Percentiles rank a stretch among this genome's conserved stretches.
Conservation (phyloP, 2,888 invertebrate species). For the Seira sanloemensis region DNA sequence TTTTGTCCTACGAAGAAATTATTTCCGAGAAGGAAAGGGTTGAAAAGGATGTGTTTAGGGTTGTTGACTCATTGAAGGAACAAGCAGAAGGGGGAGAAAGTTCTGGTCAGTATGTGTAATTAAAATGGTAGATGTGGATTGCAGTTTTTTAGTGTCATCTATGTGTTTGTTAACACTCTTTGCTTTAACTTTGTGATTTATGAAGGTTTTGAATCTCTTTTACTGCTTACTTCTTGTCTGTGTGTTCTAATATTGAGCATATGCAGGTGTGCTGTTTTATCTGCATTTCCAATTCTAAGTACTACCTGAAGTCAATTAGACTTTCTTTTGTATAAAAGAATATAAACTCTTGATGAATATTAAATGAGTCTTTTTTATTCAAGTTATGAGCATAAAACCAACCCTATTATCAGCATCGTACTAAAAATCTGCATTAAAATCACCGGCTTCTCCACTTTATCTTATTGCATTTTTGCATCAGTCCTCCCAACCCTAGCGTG, state of each 20-base stretch:
- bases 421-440: not conserved
- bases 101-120: slow-evolving; percentile 39
- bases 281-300: too few species aligned
- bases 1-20: slow-evolving; percentile 52
- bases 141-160: too few species aligned
- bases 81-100: slow-evolving; percentile 23
- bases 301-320: too few species aligned
- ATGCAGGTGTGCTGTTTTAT: too few species aligned
- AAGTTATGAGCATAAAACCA: not conserved
- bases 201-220: too few species aligned
- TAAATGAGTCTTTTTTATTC: not conserved
- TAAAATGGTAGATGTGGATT: not conserved
- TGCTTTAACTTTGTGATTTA: slow-evolving; percentile 16
- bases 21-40: slow-evolving; percentile 43
- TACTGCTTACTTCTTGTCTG: too few species aligned
- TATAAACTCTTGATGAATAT: too few species aligned
- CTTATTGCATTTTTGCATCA: not conserved
- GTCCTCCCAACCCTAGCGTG: not conserved
- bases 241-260: too few species aligned
- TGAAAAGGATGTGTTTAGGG: slow-evolving; percentile 38
- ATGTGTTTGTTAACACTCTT: too few species aligned
- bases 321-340: too few species aligned
- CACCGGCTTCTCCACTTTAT: not conserved
- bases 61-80: slow-evolving; percentile 38
- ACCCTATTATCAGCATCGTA: not conserved